Conservation (phyloP, 2,888 invertebrate species). For the Agrotis puta region DNA sequence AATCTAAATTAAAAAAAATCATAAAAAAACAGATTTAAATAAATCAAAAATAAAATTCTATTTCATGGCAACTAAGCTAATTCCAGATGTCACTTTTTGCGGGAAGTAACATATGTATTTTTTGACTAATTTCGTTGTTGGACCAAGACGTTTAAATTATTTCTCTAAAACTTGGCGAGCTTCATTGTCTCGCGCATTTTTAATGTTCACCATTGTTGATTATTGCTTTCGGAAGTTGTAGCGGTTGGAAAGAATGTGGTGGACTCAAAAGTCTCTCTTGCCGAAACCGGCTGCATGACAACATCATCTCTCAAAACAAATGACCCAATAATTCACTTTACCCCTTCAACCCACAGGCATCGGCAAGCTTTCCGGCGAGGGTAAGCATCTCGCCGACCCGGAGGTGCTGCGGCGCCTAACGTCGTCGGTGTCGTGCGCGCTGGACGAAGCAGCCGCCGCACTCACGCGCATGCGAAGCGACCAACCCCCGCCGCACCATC, state of each 20-base stretch:
- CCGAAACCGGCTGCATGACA: neutral
- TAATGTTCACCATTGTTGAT: too few relatives aligned
- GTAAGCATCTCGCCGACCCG: conserved; percentile 96
- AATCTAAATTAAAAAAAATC: conserved; percentile 2
- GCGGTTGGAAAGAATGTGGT: too few relatives aligned
- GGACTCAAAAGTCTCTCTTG: too few relatives aligned
- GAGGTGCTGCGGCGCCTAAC: conserved; percentile 96
- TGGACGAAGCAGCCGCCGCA: conserved; percentile 99
- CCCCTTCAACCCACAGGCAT: conserved; percentile 91
- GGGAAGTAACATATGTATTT: too few relatives aligned
- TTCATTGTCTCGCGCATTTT: too few relatives aligned
- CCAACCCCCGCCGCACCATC: conserved; percentile 92
- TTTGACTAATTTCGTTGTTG: too few relatives aligned
- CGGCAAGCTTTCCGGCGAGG: conserved; percentile 95
- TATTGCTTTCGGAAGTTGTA: too few relatives aligned
- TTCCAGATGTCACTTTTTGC: too few relatives aligned
- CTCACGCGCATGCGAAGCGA: conserved; percentile 98
- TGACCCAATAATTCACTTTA: neutral
- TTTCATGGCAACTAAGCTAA: too few relatives aligned
- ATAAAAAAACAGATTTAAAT: neutral
- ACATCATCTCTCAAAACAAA: neutral
- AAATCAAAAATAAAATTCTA: too few relatives aligned
- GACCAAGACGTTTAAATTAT: too few relatives aligned
- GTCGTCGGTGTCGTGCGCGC: conserved; percentile 97
- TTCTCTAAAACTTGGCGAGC: too few relatives aligned